These are phyloP conservation scores for Aulostomus chinensis DNA, from an alignment of 2,797 vertebrate genomes.

Conservation along the genomic window DNA sequence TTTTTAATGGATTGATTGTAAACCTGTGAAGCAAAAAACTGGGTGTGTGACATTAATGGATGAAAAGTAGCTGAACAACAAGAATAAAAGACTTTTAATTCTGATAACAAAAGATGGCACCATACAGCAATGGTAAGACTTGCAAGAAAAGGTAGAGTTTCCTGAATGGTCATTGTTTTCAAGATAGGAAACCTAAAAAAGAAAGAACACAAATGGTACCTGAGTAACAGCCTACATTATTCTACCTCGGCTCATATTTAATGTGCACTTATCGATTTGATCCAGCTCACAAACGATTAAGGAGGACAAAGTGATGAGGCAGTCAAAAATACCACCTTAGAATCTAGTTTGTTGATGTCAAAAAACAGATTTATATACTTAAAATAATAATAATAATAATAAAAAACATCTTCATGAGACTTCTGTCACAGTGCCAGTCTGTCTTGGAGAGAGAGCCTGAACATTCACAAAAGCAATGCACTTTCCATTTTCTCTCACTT, in stretches of 20 bases:
- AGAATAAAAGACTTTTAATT: conserved; percentile 24
- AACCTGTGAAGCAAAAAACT: neutral
- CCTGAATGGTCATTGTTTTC: conserved; percentile 8
- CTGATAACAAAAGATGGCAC: no score
- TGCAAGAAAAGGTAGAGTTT: neutral
- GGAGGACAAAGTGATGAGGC: no score
- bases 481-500: conserved; percentile 52
- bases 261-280: no score
- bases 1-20: neutral
- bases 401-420: conserved; percentile 74
- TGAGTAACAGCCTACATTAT: no score
- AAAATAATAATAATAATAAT: no score
- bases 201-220: no score
- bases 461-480: conserved; percentile 61
- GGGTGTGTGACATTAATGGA: neutral
- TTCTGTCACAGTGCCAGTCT: conserved; percentile 50
- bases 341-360: no score
- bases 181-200: conserved; percentile 1
- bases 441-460: conserved; percentile 47
- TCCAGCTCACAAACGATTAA: no score
- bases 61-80: neutral
- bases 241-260: no score
- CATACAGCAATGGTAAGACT: no score
- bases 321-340: no score
- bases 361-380: no score